Conservation (phyloP, 2,797 vertebrate genomes). For the Cyclura pinguis region DNA sequence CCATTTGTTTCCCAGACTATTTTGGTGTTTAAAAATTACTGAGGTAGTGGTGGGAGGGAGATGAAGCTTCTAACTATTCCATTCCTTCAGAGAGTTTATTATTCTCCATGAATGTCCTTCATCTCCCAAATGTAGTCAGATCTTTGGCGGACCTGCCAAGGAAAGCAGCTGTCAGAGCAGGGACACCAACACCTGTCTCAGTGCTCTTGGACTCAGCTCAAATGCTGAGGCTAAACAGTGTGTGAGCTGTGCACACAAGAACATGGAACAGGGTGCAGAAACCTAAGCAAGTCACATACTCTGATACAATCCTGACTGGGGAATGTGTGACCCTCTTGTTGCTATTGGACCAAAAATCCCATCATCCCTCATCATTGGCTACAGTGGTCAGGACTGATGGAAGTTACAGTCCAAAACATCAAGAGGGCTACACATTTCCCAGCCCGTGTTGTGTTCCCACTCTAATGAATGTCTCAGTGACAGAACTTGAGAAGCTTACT, state of each 20-base stretch:
- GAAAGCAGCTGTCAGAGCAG: constrained; percentile 36
- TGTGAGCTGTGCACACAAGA: background rate
- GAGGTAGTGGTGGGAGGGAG: background rate
- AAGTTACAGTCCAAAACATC: background rate
- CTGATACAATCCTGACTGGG: background rate
- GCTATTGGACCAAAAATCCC: background rate
- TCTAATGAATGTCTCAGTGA: background rate
- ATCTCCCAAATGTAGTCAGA: constrained; percentile 3
- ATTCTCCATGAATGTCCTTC: background rate
- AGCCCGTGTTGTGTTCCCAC: background rate
- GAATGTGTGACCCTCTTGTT: background rate
- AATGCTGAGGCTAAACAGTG: background rate
- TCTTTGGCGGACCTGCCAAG: constrained; percentile 11
- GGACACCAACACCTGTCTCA: background rate
- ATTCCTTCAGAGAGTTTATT: constrained; percentile 19
- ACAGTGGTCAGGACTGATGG: background rate
- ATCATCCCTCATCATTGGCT: background rate
- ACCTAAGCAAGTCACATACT: background rate
- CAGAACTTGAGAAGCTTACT: no score
- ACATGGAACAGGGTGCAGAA: background rate
- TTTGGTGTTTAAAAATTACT: background rate
- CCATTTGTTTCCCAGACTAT: constrained; percentile 19
- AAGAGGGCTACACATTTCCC: background rate
- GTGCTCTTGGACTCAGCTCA: constrained; percentile 10
- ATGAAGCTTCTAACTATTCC: background rate